phyloP scores from a whole-genome alignment of 2,113 vertebrate species.

The Lophotis ruficrista region DNA sequence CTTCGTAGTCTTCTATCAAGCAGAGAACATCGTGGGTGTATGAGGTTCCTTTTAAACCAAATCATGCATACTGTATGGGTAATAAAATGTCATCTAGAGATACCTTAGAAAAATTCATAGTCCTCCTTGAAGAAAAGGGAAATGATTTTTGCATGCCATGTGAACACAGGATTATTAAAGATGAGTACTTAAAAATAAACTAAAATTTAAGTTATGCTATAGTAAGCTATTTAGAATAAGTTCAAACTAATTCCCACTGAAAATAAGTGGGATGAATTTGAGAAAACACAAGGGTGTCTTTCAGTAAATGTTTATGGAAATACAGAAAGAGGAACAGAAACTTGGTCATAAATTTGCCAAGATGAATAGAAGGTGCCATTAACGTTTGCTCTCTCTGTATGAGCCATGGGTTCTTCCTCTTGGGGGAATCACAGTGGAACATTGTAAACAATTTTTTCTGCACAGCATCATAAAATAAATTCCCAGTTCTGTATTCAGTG shows the following conservation, averaged over 20 bases:
- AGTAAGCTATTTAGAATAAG: background rate
- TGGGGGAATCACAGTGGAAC: constrained; percentile 52
- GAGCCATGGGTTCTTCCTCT: constrained; percentile 36
- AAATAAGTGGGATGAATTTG: background rate
- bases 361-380: constrained; percentile 28
- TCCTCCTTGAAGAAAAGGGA: background rate
- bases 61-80: background rate
- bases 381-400: background rate
- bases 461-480: constrained; percentile 48
- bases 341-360: constrained; percentile 24
- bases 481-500: background rate
- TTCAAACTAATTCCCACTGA: background rate
- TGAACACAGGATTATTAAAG: background rate
- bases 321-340: constrained; percentile 34
- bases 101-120: background rate
- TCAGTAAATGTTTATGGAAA: constrained; percentile 20
- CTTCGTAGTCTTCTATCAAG: background rate
- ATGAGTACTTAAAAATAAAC: background rate
- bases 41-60: background rate
- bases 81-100: background rate
- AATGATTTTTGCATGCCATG: background rate
- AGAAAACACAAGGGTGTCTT: background rate
- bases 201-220: background rate
- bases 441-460: constrained; percentile 52
- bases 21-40: rapidly evolving